Base-by-base conservation (phyloP, 1,140 invertebrate genomes). In the Wasmannia auropunctata region DNA sequence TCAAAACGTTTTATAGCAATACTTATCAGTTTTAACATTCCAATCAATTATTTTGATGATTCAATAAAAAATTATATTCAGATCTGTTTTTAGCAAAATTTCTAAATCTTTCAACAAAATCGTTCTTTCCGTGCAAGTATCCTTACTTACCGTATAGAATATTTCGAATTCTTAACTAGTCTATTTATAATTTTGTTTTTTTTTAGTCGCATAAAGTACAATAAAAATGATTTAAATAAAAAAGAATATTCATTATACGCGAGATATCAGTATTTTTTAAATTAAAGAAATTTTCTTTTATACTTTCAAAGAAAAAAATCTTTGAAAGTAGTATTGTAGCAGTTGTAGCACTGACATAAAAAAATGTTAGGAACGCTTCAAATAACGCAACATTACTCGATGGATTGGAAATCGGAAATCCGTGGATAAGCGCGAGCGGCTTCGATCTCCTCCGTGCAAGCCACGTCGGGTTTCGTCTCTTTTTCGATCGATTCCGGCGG, bases 351-450 rank as follows among this genome's bases (percentile, higher is more conserved):
- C 7, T 72, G 65, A 46, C 31, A 34, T 74, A 11, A 60, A 43
- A 31, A 34, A 19, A 25, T 10, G 5, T 19, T 69, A 16, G 16
- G 40, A 58, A 58, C 6, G 25, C 14, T 72, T 46, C 0, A 31
- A 25, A 43, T 81, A 81, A 72, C n/a, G 79, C 6, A 72, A 70
- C 46, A 37, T 86, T 51, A 89, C 10, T 87, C 80, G 16, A 51
- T 37, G 11, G 37, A 51, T 1, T 80, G 54, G 25, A 85, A 90
- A 19, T 87, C 80, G 40, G 80, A 90, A 65, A 90, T 90, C 51
- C 80, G 60, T 54, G 76, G 81, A 72, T 87, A 87, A 81, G 0
- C 10, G 22, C 7, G 70, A 46, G 31, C 10, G 1, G 28, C 19
- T 31, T 72, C 25, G 34, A 54, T 14, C 22, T 72, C 19, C 16